A percentile compares a stretch with the other conserved stretches of the same genome.
These are phyloP conservation scores for Myiothlypis coronata DNA, from an alignment of 2,797 vertebrate genomes.

Conservation along the genomic window DNA sequence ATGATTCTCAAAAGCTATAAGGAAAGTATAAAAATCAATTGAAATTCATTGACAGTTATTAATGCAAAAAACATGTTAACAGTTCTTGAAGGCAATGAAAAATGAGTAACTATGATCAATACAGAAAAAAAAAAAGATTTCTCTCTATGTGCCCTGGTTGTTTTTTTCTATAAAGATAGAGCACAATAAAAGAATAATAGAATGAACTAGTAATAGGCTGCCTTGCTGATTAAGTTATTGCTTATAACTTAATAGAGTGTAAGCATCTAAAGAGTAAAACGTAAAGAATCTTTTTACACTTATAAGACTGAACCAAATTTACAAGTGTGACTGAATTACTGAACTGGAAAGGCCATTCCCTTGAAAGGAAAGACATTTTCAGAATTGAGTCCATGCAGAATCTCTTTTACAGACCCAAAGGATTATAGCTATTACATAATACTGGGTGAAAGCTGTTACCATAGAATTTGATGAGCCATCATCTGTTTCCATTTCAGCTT, in stretches of 20 bases:
- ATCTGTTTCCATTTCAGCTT: background rate
- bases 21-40: background rate
- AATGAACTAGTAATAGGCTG: background rate
- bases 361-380: background rate
- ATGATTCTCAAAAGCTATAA: background rate
- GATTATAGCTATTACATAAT: background rate
- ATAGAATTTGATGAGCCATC: background rate
- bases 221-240: background rate
- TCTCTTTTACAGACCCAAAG: background rate
- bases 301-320: background rate
- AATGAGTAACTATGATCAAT: background rate
- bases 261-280: background rate
- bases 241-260: background rate
- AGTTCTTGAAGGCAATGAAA: background rate
- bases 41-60: background rate
- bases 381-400: background rate
- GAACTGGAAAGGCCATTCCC: background rate
- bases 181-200: background rate
- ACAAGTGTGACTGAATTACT: background rate
- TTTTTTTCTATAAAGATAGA: background rate
- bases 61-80: background rate
- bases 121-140: background rate
- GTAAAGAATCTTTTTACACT: background rate
- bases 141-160: background rate
- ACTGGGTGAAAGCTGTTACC: background rate